Percentiles rank a stretch among this genome's conserved stretches.
Evolutionary conservation across 2,113 vertebrate species (phyloP).

Genomic region (Spermophilus dauricus): DNA sequence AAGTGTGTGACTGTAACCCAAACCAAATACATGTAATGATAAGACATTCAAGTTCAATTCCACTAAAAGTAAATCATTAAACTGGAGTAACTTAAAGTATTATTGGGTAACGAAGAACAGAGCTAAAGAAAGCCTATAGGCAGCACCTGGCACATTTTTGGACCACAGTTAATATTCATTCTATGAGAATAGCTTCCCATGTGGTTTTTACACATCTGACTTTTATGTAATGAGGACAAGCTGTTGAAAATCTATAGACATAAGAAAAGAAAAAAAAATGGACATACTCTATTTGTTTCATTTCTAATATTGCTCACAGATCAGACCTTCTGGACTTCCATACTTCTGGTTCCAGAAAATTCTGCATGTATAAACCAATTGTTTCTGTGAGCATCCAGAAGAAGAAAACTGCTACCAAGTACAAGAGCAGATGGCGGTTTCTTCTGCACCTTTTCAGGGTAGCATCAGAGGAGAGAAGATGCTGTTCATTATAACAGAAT

Average conservation of each 20-base stretch:
- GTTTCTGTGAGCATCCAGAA: background rate
- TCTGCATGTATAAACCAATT: too few relatives aligned
- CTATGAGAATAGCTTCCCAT: background rate
- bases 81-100: background rate
- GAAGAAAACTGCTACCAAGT: background rate
- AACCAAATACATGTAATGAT: background rate
- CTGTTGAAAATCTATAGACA: background rate
- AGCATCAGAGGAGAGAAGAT: background rate
- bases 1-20: background rate
- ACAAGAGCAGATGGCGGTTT: background rate
- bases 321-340: too few relatives aligned
- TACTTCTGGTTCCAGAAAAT: too few relatives aligned
- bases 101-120: background rate
- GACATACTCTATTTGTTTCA: too few relatives aligned
- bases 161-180: background rate
- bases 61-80: background rate
- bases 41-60: background rate
- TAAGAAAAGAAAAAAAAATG: background rate
- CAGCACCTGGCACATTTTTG: background rate
- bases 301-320: too few relatives aligned
- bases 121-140: background rate
- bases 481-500: background rate
- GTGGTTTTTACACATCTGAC: background rate
- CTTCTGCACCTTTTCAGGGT: background rate
- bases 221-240: background rate